Conservation (phyloP, 2,113 vertebrate species). For the Sphyrna mokarran region DNA sequence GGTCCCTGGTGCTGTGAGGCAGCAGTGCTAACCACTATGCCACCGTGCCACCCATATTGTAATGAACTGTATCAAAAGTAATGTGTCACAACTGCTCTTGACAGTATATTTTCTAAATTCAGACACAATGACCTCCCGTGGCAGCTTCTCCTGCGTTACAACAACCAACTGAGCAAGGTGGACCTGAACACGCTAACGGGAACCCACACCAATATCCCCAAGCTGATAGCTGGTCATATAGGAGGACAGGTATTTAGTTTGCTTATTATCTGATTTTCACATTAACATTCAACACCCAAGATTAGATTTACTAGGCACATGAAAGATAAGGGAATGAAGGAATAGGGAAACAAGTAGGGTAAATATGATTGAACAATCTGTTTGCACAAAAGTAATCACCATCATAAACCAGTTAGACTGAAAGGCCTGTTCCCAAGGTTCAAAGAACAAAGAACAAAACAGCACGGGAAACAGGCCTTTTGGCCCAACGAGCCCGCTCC, state of each 20-base stretch:
- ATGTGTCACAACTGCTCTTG: background rate
- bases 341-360: background rate
- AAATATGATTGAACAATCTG: background rate
- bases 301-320: background rate
- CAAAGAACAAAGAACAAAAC: too few species aligned
- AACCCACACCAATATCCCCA: slow-evolving; percentile 89
- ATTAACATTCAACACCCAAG: background rate
- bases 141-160: slow-evolving; percentile 67
- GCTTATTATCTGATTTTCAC: background rate
- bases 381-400: background rate
- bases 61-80: background rate
- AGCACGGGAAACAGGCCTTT: too few species aligned
- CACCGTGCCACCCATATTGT: background rate
- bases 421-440: background rate
- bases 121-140: slow-evolving; percentile 93
- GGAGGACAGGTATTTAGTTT: slow-evolving; percentile 72
- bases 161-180: slow-evolving; percentile 66
- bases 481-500: too few species aligned
- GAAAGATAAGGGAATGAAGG: background rate
- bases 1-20: too few species aligned
- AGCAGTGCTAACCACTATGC: too few species aligned
- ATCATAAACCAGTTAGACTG: background rate
- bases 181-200: slow-evolving; percentile 56
- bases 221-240: slow-evolving; percentile 67
- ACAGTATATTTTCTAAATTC: background rate